Base-by-base conservation (phyloP, 2,888 invertebrate species). In the Coenonympha glycerion region DNA sequence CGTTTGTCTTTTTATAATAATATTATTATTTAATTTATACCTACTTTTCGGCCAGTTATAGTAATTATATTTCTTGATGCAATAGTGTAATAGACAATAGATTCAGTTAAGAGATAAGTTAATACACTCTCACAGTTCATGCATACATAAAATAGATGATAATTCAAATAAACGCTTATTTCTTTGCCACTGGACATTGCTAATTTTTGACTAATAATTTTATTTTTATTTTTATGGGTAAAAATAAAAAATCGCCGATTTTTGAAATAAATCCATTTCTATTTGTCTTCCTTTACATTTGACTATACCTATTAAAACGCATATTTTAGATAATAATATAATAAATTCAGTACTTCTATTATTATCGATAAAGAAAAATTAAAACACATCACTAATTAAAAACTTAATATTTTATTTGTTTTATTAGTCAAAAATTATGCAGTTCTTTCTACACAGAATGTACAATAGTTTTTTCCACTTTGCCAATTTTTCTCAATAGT, bases 401-500 rank as follows among this genome's bases (percentile, higher is more conserved):
- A n/a, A n/a, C n/a, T n/a, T n/a, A n/a, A n/a, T n/a, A n/a, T n/a
- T n/a, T n/a, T n/a, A n/a, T n/a, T n/a, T n/a, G n/a, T n/a, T n/a
- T n/a, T 11, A 31, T 44, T 33, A 31, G 44, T 44, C 22, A 45
- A 24, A 45, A 45, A 45, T 45, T 22, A 1, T 33, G 65, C 63
- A 60, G 60, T 37, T 69, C 57, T 62, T 37, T 69, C 57, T 62
- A 69, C 70, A 71, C 65, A 68, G 64, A 51, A 60, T 57, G 69
- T 77, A 81, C 70, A 71, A 78, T 79, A 78, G 74, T 73, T 74
- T 73, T n/a, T 62, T 61, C 64, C 73, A 75, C 62, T 75, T 80
- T 79, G 75, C 80, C 79, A 81, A 68, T 78, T 76, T 71, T 69
- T 77, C 72, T 81, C 78, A 81, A 82, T 84, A 84, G 79, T 65